Evolutionary conservation across 2,888 invertebrate genomes (phyloP), one percentile per base, ranked within the genome.

Genomic region (Andrena haemorrhoa): DNA sequence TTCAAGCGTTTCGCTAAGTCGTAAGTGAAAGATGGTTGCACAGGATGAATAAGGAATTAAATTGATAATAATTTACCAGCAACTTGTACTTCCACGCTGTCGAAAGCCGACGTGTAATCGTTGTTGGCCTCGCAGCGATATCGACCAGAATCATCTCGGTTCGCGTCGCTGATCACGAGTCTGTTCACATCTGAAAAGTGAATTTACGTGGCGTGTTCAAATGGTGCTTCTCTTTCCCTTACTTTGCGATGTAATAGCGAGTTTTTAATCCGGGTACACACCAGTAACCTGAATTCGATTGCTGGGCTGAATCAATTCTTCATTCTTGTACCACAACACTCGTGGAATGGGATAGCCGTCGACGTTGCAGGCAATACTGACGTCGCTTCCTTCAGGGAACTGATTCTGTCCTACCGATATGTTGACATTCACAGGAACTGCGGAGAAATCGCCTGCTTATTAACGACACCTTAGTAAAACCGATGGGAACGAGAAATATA

Each of bases 121-220:
- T 98, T 98, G 86, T 95, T 94, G 1, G 98, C 98, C 92, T 96
- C 96, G 94, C 98, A 99, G 68, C 96, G 95, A 94, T 99, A 99
- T 84, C 94, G 94, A 56, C 98, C 98, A 61, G 97, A 96, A 94
- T 99, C 98, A 41, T 95, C 95, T 66, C 94, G 94, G 56, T 95
- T 95, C 16, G 96, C 96, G 70, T 95, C 94, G 41, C 94, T 93
- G 70, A 99, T 96, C 31, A 96, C 95, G 89, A 98, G 94, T 16
- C 97, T 96, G 90, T 97, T 95, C 64, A 96, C 96, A 83, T 96
- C 96, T 96, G 93, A 31, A 71, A 64, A 71, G 12, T 63, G 73
- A 81, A 82, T 78, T 70, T n/a, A 29, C 49, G 49, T 31, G 41
- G 33, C 56, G 70, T 12, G 8, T 20, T 53, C 26, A 16, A 51